phyloP scores from a whole-genome alignment of 2,797 vertebrate species.

The Dipus sagitta region DNA sequence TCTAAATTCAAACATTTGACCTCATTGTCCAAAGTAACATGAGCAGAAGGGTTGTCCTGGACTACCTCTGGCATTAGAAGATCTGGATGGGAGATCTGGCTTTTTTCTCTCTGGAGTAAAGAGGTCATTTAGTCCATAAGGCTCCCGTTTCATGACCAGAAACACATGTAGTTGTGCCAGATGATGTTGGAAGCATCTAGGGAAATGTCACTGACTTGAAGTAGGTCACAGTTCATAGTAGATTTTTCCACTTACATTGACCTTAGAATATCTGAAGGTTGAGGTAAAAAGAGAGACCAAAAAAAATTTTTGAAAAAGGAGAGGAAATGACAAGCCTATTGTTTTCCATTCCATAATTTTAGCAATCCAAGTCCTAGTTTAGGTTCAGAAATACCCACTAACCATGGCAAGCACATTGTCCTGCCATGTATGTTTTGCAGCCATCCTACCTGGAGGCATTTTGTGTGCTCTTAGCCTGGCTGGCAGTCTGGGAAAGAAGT shows the following conservation, averaged over 20 bases:
- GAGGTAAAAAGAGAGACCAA: conserved; percentile 31
- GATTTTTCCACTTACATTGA: conserved; percentile 31
- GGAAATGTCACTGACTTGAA: conserved; percentile 44
- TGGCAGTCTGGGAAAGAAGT: background rate
- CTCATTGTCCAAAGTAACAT: background rate
- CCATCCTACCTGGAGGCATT: background rate
- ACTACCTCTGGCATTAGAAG: background rate
- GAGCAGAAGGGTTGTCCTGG: background rate
- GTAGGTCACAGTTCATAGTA: conserved; percentile 39
- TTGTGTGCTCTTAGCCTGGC: background rate
- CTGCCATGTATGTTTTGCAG: background rate
- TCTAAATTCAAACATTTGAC: background rate
- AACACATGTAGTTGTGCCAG: background rate
- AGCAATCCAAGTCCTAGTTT: background rate
- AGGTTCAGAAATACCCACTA: conserved; percentile 20
- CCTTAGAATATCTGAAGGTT: background rate
- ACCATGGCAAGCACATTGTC: background rate
- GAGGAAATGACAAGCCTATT: conserved; percentile 17
- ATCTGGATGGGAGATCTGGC: rapidly evolving
- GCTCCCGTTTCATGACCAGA: background rate
- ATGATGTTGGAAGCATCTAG: background rate
- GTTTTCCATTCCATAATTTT: conserved; percentile 41
- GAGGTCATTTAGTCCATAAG: background rate
- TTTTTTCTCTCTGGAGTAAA: background rate
- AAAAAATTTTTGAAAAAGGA: background rate